These are phyloP conservation scores for Progne subis DNA, from an alignment of 2,113 vertebrate species.

Conservation along the genomic window DNA sequence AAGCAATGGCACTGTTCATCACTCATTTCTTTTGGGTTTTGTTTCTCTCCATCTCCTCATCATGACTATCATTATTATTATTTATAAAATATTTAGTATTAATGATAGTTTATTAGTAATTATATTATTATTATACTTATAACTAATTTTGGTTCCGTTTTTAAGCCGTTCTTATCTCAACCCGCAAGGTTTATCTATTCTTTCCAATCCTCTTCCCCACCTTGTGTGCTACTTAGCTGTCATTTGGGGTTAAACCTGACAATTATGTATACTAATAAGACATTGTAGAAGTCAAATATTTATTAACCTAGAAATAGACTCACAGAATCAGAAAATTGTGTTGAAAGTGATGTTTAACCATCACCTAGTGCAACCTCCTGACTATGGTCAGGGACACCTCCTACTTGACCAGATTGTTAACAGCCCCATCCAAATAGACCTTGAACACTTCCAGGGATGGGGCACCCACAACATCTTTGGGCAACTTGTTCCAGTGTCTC, in stretches of 20 bases:
- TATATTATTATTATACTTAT: fast-evolving
- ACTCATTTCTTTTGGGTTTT: neutral
- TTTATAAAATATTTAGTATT: neutral
- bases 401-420: neutral
- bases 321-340: neutral
- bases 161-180: neutral
- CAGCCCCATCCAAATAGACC: neutral
- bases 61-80: neutral
- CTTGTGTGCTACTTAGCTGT: neutral
- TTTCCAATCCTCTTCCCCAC: neutral
- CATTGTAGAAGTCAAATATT: neutral
- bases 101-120: neutral
- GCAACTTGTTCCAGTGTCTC: neutral
- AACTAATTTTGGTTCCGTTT: neutral
- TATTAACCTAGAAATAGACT: neutral
- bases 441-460: neutral
- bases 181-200: neutral
- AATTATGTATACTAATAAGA: neutral
- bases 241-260: neutral
- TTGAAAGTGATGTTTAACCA: neutral
- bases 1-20: neutral
- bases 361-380: fast-evolving
- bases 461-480: neutral
- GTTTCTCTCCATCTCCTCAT: neutral
- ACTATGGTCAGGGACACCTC: neutral